phyloP scores from a whole-genome alignment of 2,797 vertebrate species.

The Cryptoblepharus egeriae region DNA sequence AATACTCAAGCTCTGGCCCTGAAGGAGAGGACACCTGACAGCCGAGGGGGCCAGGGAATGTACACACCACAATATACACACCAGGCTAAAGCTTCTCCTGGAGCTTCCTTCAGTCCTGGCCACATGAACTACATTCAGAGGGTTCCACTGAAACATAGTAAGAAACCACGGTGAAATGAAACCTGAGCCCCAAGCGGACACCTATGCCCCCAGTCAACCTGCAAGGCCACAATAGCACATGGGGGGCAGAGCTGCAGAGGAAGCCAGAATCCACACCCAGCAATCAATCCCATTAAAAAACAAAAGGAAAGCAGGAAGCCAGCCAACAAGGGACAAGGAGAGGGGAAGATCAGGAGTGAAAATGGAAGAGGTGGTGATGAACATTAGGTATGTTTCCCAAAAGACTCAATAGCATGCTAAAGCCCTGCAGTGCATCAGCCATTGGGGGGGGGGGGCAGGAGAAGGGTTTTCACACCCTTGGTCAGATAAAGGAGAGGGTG shows the following conservation, averaged over 20 bases:
- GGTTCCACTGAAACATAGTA: slow-evolving; percentile 23
- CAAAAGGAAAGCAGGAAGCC: not conserved
- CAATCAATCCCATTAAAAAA: not conserved
- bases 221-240: not conserved
- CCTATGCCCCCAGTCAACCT: not conserved
- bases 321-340: not conserved
- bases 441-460: not conserved
- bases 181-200: not conserved
- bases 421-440: not conserved
- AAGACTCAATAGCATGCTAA: not conserved
- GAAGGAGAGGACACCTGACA: not conserved
- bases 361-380: not conserved
- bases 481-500: not conserved
- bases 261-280: not conserved
- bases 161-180: not conserved
- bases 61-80: not conserved
- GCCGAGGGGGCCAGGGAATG: not conserved
- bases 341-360: not conserved
- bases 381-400: not conserved
- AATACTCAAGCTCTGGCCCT: not conserved
- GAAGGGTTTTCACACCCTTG: not conserved
- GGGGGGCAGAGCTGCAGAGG: not conserved
- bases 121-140: slow-evolving; percentile 8
- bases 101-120: slow-evolving; percentile 29
- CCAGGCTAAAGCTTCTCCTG: slow-evolving; percentile 21